Evolutionary conservation across 2,888 invertebrate species (phyloP), one percentile per base, ranked within the genome.

Genomic region (Agrilus mali): DNA sequence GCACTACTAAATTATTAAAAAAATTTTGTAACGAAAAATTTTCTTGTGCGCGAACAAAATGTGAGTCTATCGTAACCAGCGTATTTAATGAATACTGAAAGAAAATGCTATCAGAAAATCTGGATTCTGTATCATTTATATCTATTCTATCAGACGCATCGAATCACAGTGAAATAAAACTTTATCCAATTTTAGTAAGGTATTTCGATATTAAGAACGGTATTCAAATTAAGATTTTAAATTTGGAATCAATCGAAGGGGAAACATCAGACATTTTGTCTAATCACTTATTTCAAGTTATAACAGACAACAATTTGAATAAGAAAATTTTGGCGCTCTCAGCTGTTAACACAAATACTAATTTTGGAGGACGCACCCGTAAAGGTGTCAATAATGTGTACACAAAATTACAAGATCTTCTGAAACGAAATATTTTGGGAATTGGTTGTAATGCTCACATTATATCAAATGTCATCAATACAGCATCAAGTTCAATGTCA

Each of bases 381-480:
- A 47, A 43, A 50, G 48, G 52, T 38, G 40, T 40, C 33, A 50
- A 53, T 50, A 50, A 52, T 47, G 44, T 50, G 40, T 41, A 47
- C 37, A 37, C 39, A 45, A 48, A 49, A 50, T 47, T 48, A 41
- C 31, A 49, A 39, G 42, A 45, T 40, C 38, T 44, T 32, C 42
- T 50, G 15, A 33, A 42, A 42, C 33, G 40, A 44, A 46, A 50
- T 42, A 48, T 52, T 42, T 36, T 52, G 34, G 48, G 53, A 45
- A 52, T 54, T 45, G 53, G 54, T 43, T 54, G 55, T 48, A 49
- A 45, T 48, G 54, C 54, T 32, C 55, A 54, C 38, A 53, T 52
- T 50, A 35, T 52, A 32, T 44, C 43, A 44, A 52, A 50, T 44
- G 46, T 46, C 45, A 43, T 48, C 34, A 42, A 46, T 42, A 45